These are phyloP conservation scores for Tympanuchus pallidicinctus DNA, from an alignment of 2,113 vertebrate genomes.

Conservation along the genomic window DNA sequence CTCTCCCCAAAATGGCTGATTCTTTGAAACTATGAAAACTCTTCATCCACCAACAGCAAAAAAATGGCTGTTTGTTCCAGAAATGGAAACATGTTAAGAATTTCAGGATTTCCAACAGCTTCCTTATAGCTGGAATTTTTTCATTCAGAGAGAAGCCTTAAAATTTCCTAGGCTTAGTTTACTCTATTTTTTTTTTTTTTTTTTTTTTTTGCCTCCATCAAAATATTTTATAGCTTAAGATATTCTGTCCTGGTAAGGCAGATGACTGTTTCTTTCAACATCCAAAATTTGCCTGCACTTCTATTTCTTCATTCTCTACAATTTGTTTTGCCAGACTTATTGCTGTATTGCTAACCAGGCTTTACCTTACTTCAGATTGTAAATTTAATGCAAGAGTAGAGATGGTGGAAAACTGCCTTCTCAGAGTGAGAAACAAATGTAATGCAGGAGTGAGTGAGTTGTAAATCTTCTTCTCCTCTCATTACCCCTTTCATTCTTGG, in stretches of 20 bases:
- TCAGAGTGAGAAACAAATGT: background rate
- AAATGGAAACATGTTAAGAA: background rate
- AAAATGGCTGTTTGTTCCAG: background rate
- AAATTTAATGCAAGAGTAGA: background rate
- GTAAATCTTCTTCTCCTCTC: background rate
- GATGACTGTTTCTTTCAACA: background rate
- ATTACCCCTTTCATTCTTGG: background rate
- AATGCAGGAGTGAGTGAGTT: background rate
- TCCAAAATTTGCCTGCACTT: background rate
- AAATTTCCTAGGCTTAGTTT: constrained; percentile 32
- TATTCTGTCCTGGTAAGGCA: constrained; percentile 32
- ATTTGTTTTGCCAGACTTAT: constrained; percentile 40
- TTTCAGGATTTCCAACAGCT: constrained; percentile 29
- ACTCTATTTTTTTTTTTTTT: background rate
- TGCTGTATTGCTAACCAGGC: background rate
- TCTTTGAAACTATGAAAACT: background rate
- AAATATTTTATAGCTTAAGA: constrained; percentile 24
- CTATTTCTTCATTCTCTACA: background rate
- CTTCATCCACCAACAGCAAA: background rate
- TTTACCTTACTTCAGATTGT: constrained; percentile 10
- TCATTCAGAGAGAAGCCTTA: constrained; percentile 9
- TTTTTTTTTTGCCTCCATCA: background rate
- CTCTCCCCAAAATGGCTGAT: background rate
- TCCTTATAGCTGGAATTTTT: constrained; percentile 18
- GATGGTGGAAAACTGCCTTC: background rate